Conservation (phyloP, 2,888 invertebrate genomes). For the Sphaerolaimus hirsutus region DNA sequence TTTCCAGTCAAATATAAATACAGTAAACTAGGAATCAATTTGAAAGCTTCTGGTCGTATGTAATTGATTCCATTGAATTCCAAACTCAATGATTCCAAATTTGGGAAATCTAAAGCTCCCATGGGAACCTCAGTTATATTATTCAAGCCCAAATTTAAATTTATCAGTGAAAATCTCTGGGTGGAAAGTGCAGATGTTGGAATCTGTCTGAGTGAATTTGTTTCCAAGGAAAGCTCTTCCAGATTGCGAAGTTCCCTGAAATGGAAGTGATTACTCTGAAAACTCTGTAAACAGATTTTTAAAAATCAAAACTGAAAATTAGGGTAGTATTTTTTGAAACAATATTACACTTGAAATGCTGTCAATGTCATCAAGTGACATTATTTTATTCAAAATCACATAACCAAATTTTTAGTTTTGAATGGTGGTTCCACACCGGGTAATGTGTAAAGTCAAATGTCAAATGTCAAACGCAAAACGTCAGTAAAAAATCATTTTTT, state of each 20-base stretch:
- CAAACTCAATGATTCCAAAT: slow-evolving; percentile 20
- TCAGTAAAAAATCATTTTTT: too few relatives aligned
- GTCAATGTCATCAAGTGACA: too few relatives aligned
- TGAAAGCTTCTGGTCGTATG: slow-evolving; percentile 21
- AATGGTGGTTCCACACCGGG: too few relatives aligned
- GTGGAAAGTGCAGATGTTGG: slow-evolving; percentile 18
- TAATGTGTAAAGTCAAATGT: too few relatives aligned
- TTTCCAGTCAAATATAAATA: slow-evolving; percentile 22
- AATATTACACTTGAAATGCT: too few relatives aligned
- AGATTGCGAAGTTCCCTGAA: slow-evolving; percentile 7
- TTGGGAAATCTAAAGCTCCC: slow-evolving; percentile 22
- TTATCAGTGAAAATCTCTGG: slow-evolving; percentile 16
- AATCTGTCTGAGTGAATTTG: slow-evolving; percentile 17
- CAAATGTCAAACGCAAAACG: too few relatives aligned
- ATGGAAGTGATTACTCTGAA: too few relatives aligned
- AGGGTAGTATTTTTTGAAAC: too few relatives aligned
- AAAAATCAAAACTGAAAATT: too few relatives aligned
- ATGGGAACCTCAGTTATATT: slow-evolving; percentile 14
- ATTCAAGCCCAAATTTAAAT: slow-evolving; percentile 23
- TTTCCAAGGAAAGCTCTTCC: slow-evolving; percentile 21
- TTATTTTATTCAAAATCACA: too few relatives aligned
- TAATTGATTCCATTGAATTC: slow-evolving; percentile 23
- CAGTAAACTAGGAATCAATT: slow-evolving; percentile 19
- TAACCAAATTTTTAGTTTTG: too few relatives aligned
- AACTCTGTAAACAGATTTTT: too few relatives aligned